Conservation (phyloP, 37 sponge, comb jelly and placozoan species). For the Spongia lamella region DNA sequence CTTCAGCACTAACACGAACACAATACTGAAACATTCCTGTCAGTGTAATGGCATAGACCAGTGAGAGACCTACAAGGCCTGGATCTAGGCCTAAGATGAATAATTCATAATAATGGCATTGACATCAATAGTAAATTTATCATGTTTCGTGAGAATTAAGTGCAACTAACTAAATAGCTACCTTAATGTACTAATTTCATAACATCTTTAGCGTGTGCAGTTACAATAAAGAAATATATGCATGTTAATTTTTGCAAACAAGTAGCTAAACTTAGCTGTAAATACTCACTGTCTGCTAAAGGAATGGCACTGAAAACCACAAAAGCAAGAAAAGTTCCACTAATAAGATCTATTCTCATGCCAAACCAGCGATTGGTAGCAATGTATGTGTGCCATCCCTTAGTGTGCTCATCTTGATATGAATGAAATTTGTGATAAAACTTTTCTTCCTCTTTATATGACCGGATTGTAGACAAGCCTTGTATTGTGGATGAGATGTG, state of each 20-base stretch:
- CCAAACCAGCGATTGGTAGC: constrained; percentile 74
- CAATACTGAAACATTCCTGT: constrained; percentile 77
- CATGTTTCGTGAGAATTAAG: too few relatives aligned
- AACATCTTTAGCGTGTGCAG: too few relatives aligned
- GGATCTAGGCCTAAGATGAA: constrained; percentile 26
- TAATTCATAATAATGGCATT: too few relatives aligned
- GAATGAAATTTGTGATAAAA: constrained; percentile 33
- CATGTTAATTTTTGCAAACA: too few relatives aligned
- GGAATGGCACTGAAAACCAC: constrained; percentile 60
- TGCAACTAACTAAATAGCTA: too few relatives aligned
- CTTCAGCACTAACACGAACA: constrained; percentile 77
- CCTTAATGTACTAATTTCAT: too few relatives aligned
- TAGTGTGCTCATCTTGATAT: constrained; percentile 52
- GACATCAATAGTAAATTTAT: too few relatives aligned
- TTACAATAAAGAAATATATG: too few relatives aligned
- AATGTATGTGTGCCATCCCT: constrained; percentile 68
- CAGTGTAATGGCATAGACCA: constrained; percentile 68
- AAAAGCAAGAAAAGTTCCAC: constrained; percentile 35
- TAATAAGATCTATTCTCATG: constrained; percentile 64
- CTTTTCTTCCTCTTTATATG: constrained; percentile 37
- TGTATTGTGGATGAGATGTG: constrained; percentile 77
- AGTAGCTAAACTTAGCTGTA: too few relatives aligned
- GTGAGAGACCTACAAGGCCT: constrained; percentile 67
- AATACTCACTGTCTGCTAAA: constrained; percentile 3
- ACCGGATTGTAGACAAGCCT: constrained; percentile 74